phyloP scores from a whole-genome alignment of 2,888 invertebrate species.

The Rapana venosa region DNA sequence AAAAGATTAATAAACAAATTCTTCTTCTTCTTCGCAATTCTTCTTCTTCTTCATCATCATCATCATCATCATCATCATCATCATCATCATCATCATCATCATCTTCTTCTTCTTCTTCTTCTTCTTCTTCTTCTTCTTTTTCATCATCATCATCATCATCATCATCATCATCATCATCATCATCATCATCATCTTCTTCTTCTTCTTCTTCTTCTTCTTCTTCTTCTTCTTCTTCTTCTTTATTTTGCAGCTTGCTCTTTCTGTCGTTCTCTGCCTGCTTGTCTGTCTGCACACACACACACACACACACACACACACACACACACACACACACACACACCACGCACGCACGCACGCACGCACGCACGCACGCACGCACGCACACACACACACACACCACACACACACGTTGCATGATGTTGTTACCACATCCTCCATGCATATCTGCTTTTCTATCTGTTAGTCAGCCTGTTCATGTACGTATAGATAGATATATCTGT shows the following conservation, averaged over 20 bases:
- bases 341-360: too few species aligned
- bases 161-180: background rate
- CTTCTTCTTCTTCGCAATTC: background rate
- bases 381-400: conserved; percentile 34
- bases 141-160: background rate
- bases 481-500: too few species aligned
- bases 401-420: conserved; percentile 5
- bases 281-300: too few species aligned
- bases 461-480: too few species aligned
- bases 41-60: background rate
- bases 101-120: background rate
- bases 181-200: background rate
- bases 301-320: conserved; percentile 30
- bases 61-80: background rate
- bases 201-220: background rate
- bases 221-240: background rate
- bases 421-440: too few species aligned
- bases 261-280: background rate
- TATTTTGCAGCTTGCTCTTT: background rate
- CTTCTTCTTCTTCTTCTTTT: background rate
- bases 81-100: background rate
- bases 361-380: background rate
- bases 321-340: conserved; percentile 25
- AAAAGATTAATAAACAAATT: too few species aligned
- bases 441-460: too few species aligned